phyloP scores from a whole-genome alignment of 2,888 invertebrate species.

The Spisula subtruncata region DNA sequence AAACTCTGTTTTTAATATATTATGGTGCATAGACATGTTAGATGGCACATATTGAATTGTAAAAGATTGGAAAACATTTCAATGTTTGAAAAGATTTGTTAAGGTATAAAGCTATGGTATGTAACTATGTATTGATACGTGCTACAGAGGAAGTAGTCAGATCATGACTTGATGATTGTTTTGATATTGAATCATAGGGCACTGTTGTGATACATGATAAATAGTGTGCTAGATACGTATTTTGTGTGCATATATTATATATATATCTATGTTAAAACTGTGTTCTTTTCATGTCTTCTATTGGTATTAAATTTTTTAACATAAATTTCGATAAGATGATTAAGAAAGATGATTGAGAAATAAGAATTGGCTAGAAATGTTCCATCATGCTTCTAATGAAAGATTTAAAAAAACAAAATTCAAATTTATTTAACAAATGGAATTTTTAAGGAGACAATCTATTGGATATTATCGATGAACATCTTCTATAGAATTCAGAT shows the following conservation, averaged over 20 bases:
- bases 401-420: background rate
- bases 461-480: background rate
- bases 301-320: background rate
- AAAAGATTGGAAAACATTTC: background rate
- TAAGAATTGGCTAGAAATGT: background rate
- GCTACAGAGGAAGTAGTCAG: background rate
- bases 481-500: background rate
- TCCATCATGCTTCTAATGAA: background rate
- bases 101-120: background rate
- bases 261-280: constrained; percentile 2
- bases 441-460: background rate
- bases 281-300: constrained; percentile 6
- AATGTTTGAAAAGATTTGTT: constrained; percentile 20
- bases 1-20: constrained; percentile 74
- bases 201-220: constrained; percentile 19
- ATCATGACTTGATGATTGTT: constrained; percentile 7
- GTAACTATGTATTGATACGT: background rate
- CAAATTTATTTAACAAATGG: background rate
- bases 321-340: background rate
- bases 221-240: background rate
- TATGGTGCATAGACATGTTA: constrained; percentile 62
- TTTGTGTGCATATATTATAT: constrained; percentile 21
- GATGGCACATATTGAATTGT: background rate
- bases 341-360: background rate
- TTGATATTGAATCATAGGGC: background rate